Base-by-base conservation (phyloP, 2,797 vertebrate genomes). In the Pygocentrus nattereri region DNA sequence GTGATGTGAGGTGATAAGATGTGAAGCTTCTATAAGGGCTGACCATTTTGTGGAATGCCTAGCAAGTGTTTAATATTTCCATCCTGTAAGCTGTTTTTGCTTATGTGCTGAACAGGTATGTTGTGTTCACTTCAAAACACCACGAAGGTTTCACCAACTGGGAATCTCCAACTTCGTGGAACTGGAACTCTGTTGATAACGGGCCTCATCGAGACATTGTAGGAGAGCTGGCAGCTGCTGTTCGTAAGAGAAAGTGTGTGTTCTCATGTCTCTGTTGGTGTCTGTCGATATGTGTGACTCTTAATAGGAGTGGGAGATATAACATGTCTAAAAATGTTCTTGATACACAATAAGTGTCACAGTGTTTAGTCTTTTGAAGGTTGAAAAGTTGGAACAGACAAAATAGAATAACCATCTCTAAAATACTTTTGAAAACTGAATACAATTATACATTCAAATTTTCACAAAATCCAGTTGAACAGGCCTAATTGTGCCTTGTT, bases 71-170 rank as follows among this genome's bases (percentile, higher is more conserved):
- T 21, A n/a, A 10, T 34, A 21, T 67, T 19, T 65, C 0, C 3
- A 2, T 19, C 1, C 31, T 71, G 38, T 47, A 47, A 68, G n/a
- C 27, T 65, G 8, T 25, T 15, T 19, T 10, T 27, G 10, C n/a
- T 68, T 4, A 23, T 27, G 13, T 54, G 0, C 7, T 44, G 47
- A 41, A 12, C 92, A 99, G 98, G 61, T 99, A 99, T 1, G 96
- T 99, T 10, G 97, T 99, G 30, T 90, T 99, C 69, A 99, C 97
- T 0, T 87, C 96, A 0, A 99, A 99, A 87, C 98, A 99, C 81
- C 98, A 99, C 0, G 98, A 99, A 87, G 98, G 98, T n/a, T 99
- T 97, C 80, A 97, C 97, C 25, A 99, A 97, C 92, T 99, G 98
- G 98, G 93, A 78, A 0, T 99, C 98, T 0, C 87, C 95, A 0